Evolutionary conservation across 2,113 vertebrate species (phyloP).

Genomic region (Calyptommatus sinebrachiatus): DNA sequence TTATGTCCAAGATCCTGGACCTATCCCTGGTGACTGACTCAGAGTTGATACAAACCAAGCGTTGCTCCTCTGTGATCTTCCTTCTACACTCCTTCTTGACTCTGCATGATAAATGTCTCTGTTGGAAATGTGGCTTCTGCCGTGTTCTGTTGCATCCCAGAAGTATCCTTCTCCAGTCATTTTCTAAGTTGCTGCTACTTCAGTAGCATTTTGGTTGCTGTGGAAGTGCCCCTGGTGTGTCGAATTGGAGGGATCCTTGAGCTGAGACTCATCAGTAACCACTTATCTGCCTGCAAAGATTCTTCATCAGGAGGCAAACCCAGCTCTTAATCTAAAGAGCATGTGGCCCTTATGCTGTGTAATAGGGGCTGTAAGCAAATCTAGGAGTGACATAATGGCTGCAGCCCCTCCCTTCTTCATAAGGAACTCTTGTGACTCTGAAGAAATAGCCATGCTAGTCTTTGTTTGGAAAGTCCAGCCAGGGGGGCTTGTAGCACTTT

Average conservation of each 20-base stretch:
- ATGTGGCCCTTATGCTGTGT: background rate
- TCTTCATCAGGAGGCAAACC: conserved; percentile 10
- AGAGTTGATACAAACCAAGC: background rate
- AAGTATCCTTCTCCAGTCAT: conserved; percentile 2
- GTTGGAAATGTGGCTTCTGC: background rate
- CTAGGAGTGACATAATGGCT: background rate
- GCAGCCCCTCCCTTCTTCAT: background rate
- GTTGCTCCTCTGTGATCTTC: no score
- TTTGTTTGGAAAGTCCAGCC: no score
- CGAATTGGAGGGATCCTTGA: conserved; percentile 16
- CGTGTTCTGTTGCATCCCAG: no score
- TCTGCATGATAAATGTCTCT: background rate
- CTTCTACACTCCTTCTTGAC: background rate
- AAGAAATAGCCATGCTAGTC: background rate
- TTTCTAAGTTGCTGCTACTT: background rate
- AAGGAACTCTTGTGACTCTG: background rate
- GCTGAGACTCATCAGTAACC: conserved; percentile 7
- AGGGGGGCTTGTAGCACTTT: no score
- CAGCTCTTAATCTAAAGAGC: background rate
- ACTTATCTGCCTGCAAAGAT: conserved; percentile 5
- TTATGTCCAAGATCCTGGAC: background rate
- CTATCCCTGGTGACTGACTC: background rate
- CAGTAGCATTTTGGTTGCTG: background rate
- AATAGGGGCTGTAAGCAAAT: background rate
- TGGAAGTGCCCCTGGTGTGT: conserved; percentile 23